A percentile compares a stretch with the other conserved stretches of the same genome.
These are phyloP conservation scores for Tolypeutes matacus DNA, from an alignment of 2,797 vertebrate genomes.

Conservation along the genomic window DNA sequence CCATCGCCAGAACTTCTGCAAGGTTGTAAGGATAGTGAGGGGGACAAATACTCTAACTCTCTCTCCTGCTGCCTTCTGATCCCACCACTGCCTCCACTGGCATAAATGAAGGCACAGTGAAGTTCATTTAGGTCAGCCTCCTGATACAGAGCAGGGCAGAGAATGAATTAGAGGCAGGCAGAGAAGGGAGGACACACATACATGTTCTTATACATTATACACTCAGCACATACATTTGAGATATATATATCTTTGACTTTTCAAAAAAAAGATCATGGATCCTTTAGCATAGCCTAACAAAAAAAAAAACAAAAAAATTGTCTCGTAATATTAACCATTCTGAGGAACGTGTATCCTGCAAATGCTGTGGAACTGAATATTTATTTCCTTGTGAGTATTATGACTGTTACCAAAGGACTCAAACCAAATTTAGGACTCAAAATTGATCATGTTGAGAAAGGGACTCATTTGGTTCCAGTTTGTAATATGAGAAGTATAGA, in stretches of 20 bases:
- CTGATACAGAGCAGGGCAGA: neutral
- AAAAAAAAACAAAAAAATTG: slow-evolving; percentile 84
- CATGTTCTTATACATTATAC: neutral
- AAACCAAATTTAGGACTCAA: slow-evolving; percentile 84
- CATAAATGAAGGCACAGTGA: neutral
- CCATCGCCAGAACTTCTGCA: neutral
- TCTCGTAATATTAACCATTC: slow-evolving; percentile 88
- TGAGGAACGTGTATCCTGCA: slow-evolving; percentile 86
- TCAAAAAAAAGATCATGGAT: neutral
- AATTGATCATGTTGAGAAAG: slow-evolving; percentile 84
- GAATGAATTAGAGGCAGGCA: accelerated
- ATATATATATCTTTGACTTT: neutral
- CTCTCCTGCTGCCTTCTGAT: neutral
- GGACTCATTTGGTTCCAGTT: slow-evolving; percentile 82
- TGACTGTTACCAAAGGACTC: slow-evolving; percentile 94
- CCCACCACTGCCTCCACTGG: neutral
- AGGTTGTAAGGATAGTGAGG: accelerated
- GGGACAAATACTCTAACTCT: neutral
- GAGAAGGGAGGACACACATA: neutral
- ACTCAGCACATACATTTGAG: neutral
- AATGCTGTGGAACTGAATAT: slow-evolving; percentile 90
- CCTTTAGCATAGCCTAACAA: slow-evolving; percentile 73
- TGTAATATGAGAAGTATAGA: slow-evolving; percentile 83
- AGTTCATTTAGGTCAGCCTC: neutral
- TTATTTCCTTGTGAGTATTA: slow-evolving; percentile 93